Base-by-base conservation (phyloP, 2,797 vertebrate genomes). In the Chelidonichthys spinosus region DNA sequence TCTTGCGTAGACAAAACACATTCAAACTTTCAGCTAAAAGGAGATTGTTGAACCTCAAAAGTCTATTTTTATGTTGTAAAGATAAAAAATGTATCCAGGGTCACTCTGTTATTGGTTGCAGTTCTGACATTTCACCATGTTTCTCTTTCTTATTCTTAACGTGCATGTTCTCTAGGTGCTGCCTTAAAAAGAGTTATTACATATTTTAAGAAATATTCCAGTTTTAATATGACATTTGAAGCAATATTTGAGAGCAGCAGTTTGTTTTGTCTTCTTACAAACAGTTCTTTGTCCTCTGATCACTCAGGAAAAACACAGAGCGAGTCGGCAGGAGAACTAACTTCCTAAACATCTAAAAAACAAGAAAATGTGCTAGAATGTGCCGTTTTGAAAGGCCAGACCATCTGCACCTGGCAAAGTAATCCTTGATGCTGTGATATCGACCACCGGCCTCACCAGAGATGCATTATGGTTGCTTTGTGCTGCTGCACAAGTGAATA, bases 181-280 rank as follows among this genome's bases (percentile, higher is more conserved):
- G 1, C 25, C 56, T 60, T 47, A 42, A 78, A 65, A 62, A 44
- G 49, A 63, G 18, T 47, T 5, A 49, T 72, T 53, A 37, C 5
- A 72, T 37, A 78, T 69, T 49, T 63, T 13, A 67, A 53, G 11
- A 53, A 63, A 66, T 79, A 61, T 53, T 32, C 4, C 32, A 17
- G 17, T 72, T 75, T 78, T 33, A 69, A 35, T 42, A 36, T 65
- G 59, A 78, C 65, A 75, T 78, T 79, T 66, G 32, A 78, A 58
- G 53, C 8, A 37, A 15, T n/a, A 49, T 56, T 65, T 77, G 55
- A 35, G 50, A 67, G 44, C 62, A n/a, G 37, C 15, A 72, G 54
- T 72, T 66, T 68, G 35, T 37, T 42, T 39, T 65, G 25, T 72
- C 15, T 47, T 64, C 25, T 66, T 59, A 42, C 54, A 39, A 58